Evolutionary conservation across 2,888 invertebrate species (phyloP).

Genomic region (Dolomedes plantarius): DNA sequence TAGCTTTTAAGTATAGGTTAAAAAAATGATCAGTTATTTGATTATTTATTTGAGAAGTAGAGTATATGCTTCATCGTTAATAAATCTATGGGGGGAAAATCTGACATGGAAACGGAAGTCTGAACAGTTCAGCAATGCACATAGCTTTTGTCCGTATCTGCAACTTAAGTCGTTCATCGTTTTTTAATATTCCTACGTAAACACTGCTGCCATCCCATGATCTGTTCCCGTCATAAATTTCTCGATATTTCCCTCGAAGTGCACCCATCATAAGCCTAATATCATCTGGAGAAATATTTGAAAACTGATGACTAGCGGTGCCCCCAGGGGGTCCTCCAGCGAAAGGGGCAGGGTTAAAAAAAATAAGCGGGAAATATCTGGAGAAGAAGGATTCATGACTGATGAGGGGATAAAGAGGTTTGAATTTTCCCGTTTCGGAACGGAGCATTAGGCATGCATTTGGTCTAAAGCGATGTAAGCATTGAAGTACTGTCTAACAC

Average conservation of each 20-base stretch:
- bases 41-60: too few species aligned
- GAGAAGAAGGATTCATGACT: conserved; percentile 32
- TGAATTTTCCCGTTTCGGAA: neutral
- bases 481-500: too few species aligned
- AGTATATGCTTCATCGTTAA: too few species aligned
- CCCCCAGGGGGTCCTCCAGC: conserved; percentile 15
- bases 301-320: conserved; percentile 31
- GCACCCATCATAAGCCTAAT: conserved; percentile 32
- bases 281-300: conserved; percentile 11
- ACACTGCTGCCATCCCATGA: neutral
- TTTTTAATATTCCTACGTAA: neutral
- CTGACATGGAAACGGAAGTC: too few species aligned
- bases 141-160: too few species aligned
- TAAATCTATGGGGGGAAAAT: too few species aligned
- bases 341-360: conserved; percentile 23
- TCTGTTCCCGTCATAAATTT: neutral
- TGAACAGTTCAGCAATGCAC: too few species aligned
- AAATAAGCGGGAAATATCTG: conserved; percentile 25
- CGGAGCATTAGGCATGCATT: neutral
- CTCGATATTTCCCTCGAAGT: neutral
- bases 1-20: too few species aligned
- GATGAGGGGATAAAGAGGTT: conserved; percentile 15
- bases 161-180: too few species aligned
- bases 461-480: too few species aligned
- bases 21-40: too few species aligned